phyloP scores from a whole-genome alignment of 92 coral and sea anemone genomes.

The Bergia puertoricense region DNA sequence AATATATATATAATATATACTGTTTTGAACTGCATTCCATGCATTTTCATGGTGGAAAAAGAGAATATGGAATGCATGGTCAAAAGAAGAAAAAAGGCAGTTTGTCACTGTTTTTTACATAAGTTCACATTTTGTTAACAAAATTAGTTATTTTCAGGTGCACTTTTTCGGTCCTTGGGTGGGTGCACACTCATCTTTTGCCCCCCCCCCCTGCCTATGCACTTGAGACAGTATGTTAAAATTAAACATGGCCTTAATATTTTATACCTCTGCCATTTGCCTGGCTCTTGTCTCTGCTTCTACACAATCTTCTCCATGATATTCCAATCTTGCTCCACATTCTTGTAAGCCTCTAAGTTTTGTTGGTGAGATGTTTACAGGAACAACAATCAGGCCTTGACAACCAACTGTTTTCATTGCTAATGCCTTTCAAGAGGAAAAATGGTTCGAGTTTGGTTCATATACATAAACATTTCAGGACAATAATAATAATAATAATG shows the following conservation, averaged over 20 bases:
- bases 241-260: background rate
- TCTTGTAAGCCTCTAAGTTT: conserved; percentile 67
- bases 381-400: conserved; percentile 73
- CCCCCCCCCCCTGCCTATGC: too few species aligned
- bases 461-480: background rate
- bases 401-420: conserved; percentile 71
- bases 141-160: too few species aligned
- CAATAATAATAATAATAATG: background rate
- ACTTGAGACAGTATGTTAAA: too few species aligned
- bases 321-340: conserved; percentile 61
- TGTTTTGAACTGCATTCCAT: too few species aligned
- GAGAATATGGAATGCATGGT: too few species aligned
- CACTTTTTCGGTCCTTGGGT: too few species aligned
- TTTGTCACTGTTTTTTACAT: too few species aligned
- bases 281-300: conserved; percentile 83
- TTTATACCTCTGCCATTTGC: conserved; percentile 64
- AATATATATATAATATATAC: too few species aligned
- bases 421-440: conserved; percentile 57
- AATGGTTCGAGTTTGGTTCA: background rate
- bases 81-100: too few species aligned
- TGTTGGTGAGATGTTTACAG: conserved; percentile 59
- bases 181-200: too few species aligned
- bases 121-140: too few species aligned
- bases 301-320: conserved; percentile 80
- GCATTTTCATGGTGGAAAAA: too few species aligned